Percentiles rank a stretch among this genome's conserved stretches.
These are phyloP conservation scores for Tylochromis polylepis DNA, from an alignment of 2,113 vertebrate genomes.

Conservation along the genomic window DNA sequence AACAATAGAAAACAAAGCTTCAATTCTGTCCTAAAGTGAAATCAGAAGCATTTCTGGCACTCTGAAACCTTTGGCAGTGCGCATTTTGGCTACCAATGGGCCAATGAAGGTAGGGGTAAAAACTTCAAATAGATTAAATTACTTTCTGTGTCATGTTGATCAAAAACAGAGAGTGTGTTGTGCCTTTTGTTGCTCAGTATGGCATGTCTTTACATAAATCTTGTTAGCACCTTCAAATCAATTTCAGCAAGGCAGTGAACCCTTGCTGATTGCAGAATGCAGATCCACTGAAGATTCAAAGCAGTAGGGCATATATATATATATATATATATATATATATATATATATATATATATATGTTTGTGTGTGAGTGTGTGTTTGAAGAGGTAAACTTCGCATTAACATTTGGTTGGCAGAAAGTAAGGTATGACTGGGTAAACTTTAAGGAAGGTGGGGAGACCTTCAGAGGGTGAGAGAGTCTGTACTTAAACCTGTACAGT, in stretches of 20 bases:
- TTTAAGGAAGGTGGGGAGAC: too few relatives aligned
- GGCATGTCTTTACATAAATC: background rate
- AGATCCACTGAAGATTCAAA: too few relatives aligned
- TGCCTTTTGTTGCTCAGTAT: background rate
- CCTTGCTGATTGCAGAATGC: background rate
- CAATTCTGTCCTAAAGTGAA: background rate
- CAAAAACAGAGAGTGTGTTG: background rate
- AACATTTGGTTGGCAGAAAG: too few relatives aligned
- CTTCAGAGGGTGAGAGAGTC: too few relatives aligned
- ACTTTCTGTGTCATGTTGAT: background rate
- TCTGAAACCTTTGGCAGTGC: background rate
- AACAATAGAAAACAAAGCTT: background rate
- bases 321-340: too few relatives aligned
- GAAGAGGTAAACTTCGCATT: too few relatives aligned
- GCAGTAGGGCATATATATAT: too few relatives aligned
- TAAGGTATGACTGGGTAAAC: background rate
- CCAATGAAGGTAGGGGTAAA: background rate
- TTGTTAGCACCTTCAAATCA: background rate
- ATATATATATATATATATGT: too few relatives aligned
- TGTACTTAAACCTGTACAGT: background rate
- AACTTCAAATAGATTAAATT: background rate
- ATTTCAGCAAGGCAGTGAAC: background rate
- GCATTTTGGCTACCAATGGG: background rate
- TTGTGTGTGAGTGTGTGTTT: too few relatives aligned
- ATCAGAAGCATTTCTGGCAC: background rate